Percentiles rank a stretch among this genome's conserved stretches.
Conservation (phyloP, 2,888 invertebrate species). For the Schizotus pectinicornis region DNA sequence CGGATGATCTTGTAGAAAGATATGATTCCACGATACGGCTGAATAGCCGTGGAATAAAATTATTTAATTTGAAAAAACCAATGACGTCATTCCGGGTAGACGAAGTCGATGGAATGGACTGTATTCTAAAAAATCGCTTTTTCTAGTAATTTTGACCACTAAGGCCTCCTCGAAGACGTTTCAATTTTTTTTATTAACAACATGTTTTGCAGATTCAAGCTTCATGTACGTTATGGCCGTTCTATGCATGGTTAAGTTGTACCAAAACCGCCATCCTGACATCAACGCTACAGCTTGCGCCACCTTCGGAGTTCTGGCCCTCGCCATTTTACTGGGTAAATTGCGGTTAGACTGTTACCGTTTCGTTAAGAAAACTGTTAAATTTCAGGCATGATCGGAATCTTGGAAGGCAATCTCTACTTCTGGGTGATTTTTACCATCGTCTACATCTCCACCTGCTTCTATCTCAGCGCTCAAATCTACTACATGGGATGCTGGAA, state of each 20-base stretch:
- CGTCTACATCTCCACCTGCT: conserved; percentile 69
- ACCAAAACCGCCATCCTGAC: conserved; percentile 87
- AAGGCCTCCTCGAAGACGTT: background rate
- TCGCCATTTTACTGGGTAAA: conserved; percentile 68
- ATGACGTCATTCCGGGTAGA: too few relatives aligned
- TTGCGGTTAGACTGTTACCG: background rate
- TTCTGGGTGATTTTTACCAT: conserved; percentile 79
- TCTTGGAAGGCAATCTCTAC: conserved; percentile 66
- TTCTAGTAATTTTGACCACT: too few relatives aligned
- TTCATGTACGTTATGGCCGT: conserved; percentile 93
- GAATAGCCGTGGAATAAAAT: too few relatives aligned
- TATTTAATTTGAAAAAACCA: too few relatives aligned
- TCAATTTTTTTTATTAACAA: background rate
- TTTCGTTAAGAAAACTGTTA: conserved; percentile 38
- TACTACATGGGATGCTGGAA: conserved; percentile 79
- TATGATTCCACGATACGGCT: too few relatives aligned
- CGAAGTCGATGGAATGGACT: too few relatives aligned
- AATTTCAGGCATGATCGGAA: conserved; percentile 66
- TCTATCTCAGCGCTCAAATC: conserved; percentile 72
- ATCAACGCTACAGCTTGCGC: conserved; percentile 84
- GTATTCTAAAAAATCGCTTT: too few relatives aligned
- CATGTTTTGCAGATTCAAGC: conserved; percentile 74
- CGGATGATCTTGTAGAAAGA: too few relatives aligned
- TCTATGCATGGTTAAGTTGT: conserved; percentile 84
- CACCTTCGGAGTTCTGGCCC: conserved; percentile 77